These are phyloP conservation scores for Ophion ellenae DNA, from an alignment of 2,888 invertebrate species.

Conservation along the genomic window DNA sequence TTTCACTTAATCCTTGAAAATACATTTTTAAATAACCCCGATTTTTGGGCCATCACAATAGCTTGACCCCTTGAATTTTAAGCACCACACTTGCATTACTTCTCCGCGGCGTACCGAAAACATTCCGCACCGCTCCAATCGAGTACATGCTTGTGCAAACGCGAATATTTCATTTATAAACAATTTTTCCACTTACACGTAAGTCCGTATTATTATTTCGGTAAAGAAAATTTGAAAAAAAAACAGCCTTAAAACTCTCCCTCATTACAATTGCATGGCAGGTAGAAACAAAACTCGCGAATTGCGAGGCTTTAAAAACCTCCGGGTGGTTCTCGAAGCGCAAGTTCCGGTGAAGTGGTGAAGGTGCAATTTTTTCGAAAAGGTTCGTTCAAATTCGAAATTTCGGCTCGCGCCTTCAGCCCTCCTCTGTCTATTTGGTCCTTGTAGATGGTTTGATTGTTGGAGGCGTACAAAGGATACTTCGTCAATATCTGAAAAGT, in stretches of 20 bases:
- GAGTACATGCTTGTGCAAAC: background rate
- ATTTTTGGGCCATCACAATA: no score
- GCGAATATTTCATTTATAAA: background rate
- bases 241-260: no score
- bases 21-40: no score
- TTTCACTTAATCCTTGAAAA: no score
- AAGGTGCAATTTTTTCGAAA: slow-evolving; percentile 67
- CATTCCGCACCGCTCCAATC: no score
- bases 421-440: slow-evolving; percentile 58
- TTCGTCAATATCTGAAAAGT: slow-evolving; percentile 58
- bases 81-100: no score
- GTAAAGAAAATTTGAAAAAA: no score
- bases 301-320: slow-evolving; percentile 50
- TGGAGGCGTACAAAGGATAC: slow-evolving; percentile 63
- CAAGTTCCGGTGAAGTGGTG: slow-evolving; percentile 63
- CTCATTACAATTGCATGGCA: background rate
- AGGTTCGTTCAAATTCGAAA: slow-evolving; percentile 65
- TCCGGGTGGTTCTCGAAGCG: slow-evolving; percentile 64
- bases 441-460: slow-evolving; percentile 64
- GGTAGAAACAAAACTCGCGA: background rate
- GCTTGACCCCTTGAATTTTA: no score
- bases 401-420: slow-evolving; percentile 63
- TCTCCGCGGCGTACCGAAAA: no score
- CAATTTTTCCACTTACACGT: background rate
- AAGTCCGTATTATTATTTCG: background rate